Conservation (phyloP, 2,113 vertebrate species). For the Macaca nemestrina region DNA sequence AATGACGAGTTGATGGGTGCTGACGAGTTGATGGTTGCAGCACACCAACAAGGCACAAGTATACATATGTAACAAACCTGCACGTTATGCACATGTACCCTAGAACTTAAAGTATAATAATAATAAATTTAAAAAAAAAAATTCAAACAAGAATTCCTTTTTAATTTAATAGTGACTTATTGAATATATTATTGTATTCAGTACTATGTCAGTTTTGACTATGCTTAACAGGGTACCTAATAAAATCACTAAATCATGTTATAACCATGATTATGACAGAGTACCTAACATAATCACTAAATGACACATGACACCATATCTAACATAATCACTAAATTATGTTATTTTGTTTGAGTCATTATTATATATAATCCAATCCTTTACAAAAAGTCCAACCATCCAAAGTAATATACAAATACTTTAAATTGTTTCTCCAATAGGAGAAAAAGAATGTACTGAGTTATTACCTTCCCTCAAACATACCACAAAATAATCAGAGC, state of each 20-base stretch:
- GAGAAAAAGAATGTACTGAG: not conserved
- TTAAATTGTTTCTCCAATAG: not conserved
- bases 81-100: too few species aligned
- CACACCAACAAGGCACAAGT: too few species aligned
- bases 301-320: not conserved
- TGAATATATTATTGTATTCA: not conserved
- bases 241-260: not conserved
- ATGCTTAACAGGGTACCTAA: not conserved
- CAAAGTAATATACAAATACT: not conserved
- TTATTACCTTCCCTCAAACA: not conserved
- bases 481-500: too few species aligned
- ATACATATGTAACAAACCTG: too few species aligned
- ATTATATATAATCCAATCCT: not conserved
- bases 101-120: too few species aligned
- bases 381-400: not conserved
- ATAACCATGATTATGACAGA: not conserved
- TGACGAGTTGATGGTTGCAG: too few species aligned
- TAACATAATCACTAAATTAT: not conserved
- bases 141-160: slow-evolving; percentile 15
- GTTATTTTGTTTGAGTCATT: not conserved
- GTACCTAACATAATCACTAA: not conserved
- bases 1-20: too few species aligned
- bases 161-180: slow-evolving; percentile 21
- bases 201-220: not conserved
- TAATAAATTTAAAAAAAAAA: not conserved